Conservation (phyloP, 2,113 vertebrate genomes). For the Ardeotis arabs region DNA sequence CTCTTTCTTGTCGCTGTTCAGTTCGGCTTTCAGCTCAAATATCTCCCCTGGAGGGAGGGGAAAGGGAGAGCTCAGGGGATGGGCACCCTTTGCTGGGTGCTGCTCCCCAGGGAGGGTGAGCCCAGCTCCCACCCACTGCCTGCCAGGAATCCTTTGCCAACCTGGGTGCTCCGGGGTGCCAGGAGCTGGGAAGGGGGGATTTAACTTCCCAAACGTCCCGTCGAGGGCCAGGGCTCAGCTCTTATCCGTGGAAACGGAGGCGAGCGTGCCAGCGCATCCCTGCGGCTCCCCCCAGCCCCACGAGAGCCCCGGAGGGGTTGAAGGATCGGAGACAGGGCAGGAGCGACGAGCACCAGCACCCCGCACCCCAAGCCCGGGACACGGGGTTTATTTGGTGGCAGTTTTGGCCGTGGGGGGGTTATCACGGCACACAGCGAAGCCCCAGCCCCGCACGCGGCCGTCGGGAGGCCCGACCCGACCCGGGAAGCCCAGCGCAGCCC, state of each 20-base stretch:
- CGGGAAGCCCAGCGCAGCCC: not conserved
- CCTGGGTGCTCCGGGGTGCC: not conserved
- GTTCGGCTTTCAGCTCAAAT: slow-evolving; percentile 97
- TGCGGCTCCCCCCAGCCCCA: not conserved
- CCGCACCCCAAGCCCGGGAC: not conserved
- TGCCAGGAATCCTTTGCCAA: not conserved
- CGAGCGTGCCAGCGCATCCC: accelerated
- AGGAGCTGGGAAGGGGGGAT: not conserved
- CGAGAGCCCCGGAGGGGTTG: not conserved
- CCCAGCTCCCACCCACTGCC: accelerated
- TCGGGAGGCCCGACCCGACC: not conserved
- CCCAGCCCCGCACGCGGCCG: not conserved
- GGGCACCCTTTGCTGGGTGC: not conserved
- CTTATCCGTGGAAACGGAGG: accelerated
- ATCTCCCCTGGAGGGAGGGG: slow-evolving; percentile 87
- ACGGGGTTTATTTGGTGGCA: accelerated
- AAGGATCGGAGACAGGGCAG: not conserved
- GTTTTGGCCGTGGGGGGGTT: not conserved
- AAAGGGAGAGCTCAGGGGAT: not conserved
- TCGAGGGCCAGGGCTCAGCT: not conserved
- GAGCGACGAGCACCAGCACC: accelerated
- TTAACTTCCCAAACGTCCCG: not conserved
- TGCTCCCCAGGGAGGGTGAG: not conserved
- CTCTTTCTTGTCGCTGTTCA: slow-evolving; percentile 99
- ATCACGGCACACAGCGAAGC: not conserved